These are phyloP conservation scores for Micromesistius poutassou DNA, from an alignment of 2,797 vertebrate species.

Conservation along the genomic window DNA sequence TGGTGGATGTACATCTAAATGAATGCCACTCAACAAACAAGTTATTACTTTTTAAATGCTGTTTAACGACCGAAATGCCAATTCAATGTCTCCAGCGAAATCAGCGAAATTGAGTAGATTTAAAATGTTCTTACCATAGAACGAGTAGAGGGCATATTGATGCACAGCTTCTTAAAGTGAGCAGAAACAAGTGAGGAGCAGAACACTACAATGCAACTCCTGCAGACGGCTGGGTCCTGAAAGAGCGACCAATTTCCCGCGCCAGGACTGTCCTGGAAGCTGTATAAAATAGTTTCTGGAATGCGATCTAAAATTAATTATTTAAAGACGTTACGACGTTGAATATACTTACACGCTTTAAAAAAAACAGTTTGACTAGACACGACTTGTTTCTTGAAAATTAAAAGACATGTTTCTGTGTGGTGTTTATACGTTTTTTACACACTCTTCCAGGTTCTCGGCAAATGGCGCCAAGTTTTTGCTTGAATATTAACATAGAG, in stretches of 20 bases:
- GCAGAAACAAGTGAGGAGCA: too few relatives aligned
- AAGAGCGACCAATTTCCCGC: constrained; percentile 64
- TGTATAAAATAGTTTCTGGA: neutral
- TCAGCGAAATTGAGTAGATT: neutral
- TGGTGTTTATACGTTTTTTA: too few relatives aligned
- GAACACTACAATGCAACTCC: constrained; percentile 11
- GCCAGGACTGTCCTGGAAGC: constrained; percentile 71
- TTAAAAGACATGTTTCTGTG: neutral
- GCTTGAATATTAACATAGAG: constrained; percentile 55
- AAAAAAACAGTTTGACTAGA: too few relatives aligned
- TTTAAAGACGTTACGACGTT: rapidly evolving
- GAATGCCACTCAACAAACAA: neutral
- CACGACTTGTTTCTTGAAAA: neutral
- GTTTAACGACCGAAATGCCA: neutral
- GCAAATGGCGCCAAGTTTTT: constrained; percentile 57
- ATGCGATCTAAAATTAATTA: neutral
- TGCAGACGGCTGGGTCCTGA: constrained; percentile 7
- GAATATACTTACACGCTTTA: neutral
- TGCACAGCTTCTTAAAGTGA: neutral
- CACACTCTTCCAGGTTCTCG: neutral
- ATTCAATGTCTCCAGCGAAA: neutral
- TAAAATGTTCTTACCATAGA: constrained; percentile 65
- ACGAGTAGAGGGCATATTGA: constrained; percentile 67
- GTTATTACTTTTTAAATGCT: neutral
- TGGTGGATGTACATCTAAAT: neutral